Conservation (phyloP, 2,888 invertebrate species). For the Liopterus haemorrhoidalis region DNA sequence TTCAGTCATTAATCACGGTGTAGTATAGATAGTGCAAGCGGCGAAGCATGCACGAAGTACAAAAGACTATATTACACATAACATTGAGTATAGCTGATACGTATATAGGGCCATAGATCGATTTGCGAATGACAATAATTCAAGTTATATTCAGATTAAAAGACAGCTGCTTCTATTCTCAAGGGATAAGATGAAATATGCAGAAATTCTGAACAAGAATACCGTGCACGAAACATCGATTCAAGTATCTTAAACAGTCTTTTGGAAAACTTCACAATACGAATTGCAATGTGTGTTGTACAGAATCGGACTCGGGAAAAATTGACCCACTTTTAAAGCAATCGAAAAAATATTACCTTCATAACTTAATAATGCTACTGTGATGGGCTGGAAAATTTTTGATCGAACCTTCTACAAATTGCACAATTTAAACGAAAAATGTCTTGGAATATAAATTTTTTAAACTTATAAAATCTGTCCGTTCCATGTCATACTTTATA, state of each 20-base stretch:
- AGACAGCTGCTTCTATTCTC: conserved; percentile 23
- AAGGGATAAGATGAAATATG: conserved; percentile 21
- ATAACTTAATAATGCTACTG: too few species aligned
- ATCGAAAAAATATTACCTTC: too few species aligned
- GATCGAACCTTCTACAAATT: too few species aligned
- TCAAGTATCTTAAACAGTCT: too few species aligned
- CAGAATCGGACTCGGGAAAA: conserved; percentile 7
- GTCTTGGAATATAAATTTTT: too few species aligned
- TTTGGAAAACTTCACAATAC: too few species aligned
- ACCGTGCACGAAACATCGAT: conserved; percentile 19
- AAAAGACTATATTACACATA: too few species aligned
- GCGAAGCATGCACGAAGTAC: conserved; percentile 23
- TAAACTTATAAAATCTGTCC: too few species aligned
- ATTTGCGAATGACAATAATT: conserved; percentile 23
- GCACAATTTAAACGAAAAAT: too few species aligned
- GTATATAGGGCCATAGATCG: neutral
- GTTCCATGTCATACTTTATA: too few species aligned
- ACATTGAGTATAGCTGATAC: neutral
- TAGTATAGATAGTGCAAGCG: conserved; percentile 17
- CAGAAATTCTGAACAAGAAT: conserved; percentile 15
- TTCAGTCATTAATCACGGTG: conserved; percentile 23
- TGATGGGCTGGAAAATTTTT: too few species aligned
- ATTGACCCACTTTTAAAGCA: conserved; percentile 17
- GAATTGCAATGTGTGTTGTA: neutral
- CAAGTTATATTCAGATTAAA: conserved; percentile 24